Percentiles rank a stretch among this genome's conserved stretches.
These are phyloP conservation scores for Drosophila tanythrix DNA, from an alignment of 2,888 invertebrate species.

Conservation along the genomic window DNA sequence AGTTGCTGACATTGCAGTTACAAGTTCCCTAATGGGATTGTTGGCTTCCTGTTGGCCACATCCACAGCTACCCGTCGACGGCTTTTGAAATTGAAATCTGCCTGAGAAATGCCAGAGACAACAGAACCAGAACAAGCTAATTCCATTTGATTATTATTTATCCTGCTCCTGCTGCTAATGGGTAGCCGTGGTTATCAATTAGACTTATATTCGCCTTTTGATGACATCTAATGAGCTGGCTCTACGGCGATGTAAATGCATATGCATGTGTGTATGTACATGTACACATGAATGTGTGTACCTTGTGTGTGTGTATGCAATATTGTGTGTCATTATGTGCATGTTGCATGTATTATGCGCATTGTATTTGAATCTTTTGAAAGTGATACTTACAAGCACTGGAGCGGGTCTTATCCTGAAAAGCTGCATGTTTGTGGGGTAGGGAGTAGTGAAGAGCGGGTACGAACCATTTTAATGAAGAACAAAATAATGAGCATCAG, in stretches of 20 bases:
- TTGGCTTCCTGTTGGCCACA: neutral
- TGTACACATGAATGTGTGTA: slow-evolving; percentile 29
- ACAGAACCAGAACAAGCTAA: slow-evolving; percentile 19
- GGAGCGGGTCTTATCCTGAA: slow-evolving; percentile 99
- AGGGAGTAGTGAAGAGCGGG: slow-evolving; percentile 54
- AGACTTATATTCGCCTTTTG: slow-evolving; percentile 35
- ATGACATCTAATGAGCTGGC: slow-evolving; percentile 38
- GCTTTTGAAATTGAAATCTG: neutral
- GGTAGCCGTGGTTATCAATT: slow-evolving; percentile 46
- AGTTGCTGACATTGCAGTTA: slow-evolving; percentile 27
- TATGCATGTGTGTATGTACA: slow-evolving; percentile 9
- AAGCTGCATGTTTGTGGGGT: slow-evolving; percentile 87
- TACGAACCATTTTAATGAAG: slow-evolving; percentile 74
- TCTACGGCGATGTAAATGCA: slow-evolving; percentile 47
- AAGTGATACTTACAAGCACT: slow-evolving; percentile 95
- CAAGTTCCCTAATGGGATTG: slow-evolving; percentile 17
- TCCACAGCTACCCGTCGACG: slow-evolving; percentile 4
- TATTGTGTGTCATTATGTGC: slow-evolving; percentile 20
- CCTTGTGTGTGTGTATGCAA: slow-evolving; percentile 7
- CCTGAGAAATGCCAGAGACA: slow-evolving; percentile 15
- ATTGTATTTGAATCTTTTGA: slow-evolving; percentile 29
- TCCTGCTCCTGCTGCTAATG: slow-evolving; percentile 3
- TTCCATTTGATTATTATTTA: slow-evolving; percentile 20
- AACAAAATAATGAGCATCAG: slow-evolving; percentile 57
- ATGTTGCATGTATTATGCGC: slow-evolving; percentile 33